These are phyloP conservation scores for Podiceps cristatus DNA, from an alignment of 2,113 vertebrate genomes.

Conservation along the genomic window DNA sequence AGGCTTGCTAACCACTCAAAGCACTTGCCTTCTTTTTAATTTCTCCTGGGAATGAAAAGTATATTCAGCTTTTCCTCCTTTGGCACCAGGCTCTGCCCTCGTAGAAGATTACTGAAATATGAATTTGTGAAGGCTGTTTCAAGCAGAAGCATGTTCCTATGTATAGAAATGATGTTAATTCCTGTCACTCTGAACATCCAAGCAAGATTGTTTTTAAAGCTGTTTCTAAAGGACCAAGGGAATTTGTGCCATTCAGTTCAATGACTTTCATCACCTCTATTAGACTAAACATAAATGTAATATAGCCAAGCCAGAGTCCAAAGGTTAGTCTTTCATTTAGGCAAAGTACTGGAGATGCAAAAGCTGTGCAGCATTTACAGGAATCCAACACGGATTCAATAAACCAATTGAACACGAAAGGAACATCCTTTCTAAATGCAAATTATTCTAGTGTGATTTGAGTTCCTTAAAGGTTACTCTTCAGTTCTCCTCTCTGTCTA, in stretches of 20 bases:
- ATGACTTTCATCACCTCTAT: constrained; percentile 57
- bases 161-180: constrained; percentile 27
- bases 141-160: constrained; percentile 4
- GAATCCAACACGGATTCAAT: constrained; percentile 55
- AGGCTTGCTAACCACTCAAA: not conserved
- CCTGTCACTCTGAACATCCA: constrained; percentile 31
- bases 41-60: constrained; percentile 15
- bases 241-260: constrained; percentile 57
- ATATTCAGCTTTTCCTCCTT: constrained; percentile 4
- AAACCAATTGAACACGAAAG: constrained; percentile 60
- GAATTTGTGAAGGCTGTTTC: constrained; percentile 11
- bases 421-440: constrained; percentile 67
- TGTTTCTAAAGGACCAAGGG: constrained; percentile 28
- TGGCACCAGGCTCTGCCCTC: not conserved
- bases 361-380: constrained; percentile 48
- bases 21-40: not conserved
- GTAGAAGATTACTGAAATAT: not conserved
- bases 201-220: constrained; percentile 3
- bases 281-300: constrained; percentile 59
- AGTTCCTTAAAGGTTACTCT: constrained; percentile 60
- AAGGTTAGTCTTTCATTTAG: constrained; percentile 69
- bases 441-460: constrained; percentile 51
- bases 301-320: constrained; percentile 56
- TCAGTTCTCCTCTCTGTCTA: constrained; percentile 28
- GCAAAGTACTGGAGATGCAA: constrained; percentile 52